Evolutionary conservation across 2,797 vertebrate genomes (phyloP), one percentile per base, ranked within the genome.

Genomic region (Simalia tracyae): DNA sequence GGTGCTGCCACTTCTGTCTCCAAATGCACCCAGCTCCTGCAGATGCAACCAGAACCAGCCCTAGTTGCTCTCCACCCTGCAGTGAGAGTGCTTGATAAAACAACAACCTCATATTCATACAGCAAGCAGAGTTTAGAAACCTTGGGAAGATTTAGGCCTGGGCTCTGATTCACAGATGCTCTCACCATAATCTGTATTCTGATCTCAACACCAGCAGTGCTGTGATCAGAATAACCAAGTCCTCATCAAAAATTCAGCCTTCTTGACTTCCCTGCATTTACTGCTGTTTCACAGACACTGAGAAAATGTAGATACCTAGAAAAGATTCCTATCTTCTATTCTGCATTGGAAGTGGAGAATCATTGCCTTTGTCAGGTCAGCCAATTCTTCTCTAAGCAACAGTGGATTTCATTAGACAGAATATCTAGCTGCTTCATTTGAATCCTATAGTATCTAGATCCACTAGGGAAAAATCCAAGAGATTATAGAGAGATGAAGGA

Each of bases 231-330:
- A 99, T 98, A 98, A 96, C 98, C 98, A 98, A 97, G 97, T 98
- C 98, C 98, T 98, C 98, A 98, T 98, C 98, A 98, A 98, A 98
- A 97, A 98, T 98, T 98, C 98, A 98, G 96, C 97, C 97, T 97
- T 98, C 98, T 98, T 98, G 98, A 98, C 98, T 98, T 98, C 97
- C 97, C 96, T 95, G 94, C 95, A 94, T 97, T 97, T 94, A 81
- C 97, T 96, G 97, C 98, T 93, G 88, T 91, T 94, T 46, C 86
- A 60, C 56, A 85, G 90, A 56, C 19, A 63, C 0, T 28, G 89
- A 93, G 88, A 64, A 85, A 81, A 84, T 0, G n/a, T n/a, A 14
- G 5, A 42, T 50, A 17, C 84, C 84, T 0, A 0, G 31, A 88
- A 84, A 54, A 61, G 89, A 76, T 14, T 50, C 54, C 24, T 46